These are phyloP conservation scores for Drosophila hydei DNA, from an alignment of 1,140 invertebrate species.

Conservation along the genomic window DNA sequence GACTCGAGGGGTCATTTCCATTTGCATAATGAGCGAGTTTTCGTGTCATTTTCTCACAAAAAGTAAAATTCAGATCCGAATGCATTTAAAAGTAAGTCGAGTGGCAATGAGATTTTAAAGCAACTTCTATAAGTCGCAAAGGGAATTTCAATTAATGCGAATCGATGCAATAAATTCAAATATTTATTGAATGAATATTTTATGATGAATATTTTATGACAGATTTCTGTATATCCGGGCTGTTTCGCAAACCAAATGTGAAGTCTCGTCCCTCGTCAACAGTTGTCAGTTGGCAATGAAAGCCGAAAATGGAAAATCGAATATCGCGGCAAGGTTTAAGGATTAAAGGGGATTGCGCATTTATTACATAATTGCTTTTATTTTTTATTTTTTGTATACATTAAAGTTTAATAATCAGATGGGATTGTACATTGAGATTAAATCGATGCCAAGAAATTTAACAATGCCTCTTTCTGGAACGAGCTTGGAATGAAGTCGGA, in stretches of 20 bases:
- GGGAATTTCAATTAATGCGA: background rate
- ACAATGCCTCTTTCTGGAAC: no score
- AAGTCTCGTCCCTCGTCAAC: constrained; percentile 2
- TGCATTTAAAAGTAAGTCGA: constrained; percentile 21
- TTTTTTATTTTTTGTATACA: background rate
- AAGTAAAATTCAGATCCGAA: constrained; percentile 14
- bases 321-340: background rate
- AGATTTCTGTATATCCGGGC: background rate
- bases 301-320: background rate
- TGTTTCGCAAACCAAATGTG: background rate
- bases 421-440: no score
- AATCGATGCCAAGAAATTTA: no score
- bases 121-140: constrained; percentile 4
- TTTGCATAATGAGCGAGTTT: constrained; percentile 46
- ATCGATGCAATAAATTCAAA: background rate
- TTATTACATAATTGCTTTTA: background rate
- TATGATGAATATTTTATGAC: constrained; percentile 2
- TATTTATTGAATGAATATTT: background rate
- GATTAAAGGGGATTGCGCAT: background rate
- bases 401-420: no score
- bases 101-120: constrained; percentile 4
- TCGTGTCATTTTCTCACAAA: background rate
- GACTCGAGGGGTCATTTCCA: constrained; percentile 28
- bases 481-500: no score
- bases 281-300: background rate